Evolutionary conservation across 64 coral and sea anemone species (phyloP), one percentile per base, ranked within the genome.

Genomic region (Cladopsammia gracilis): DNA sequence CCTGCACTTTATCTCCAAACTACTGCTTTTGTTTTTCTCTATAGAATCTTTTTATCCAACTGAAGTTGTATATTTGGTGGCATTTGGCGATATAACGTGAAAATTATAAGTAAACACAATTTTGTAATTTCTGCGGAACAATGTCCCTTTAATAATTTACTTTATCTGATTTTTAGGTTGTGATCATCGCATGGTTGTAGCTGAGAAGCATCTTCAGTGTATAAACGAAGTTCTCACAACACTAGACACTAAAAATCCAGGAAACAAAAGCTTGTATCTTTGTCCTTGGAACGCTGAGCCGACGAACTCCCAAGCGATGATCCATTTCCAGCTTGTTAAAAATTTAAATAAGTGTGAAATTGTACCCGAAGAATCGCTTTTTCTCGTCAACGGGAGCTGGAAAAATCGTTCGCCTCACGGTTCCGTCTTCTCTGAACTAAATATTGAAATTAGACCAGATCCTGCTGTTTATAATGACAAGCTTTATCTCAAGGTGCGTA

Each of bases 341-440:
- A 6, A 68, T 10, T 23, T 84, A 14, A 7, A 23, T 47, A 68
- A 46, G 44, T 84, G 80, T 18, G 80, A 84, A 45, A 68, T 84
- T 49, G 60, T 84, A 3, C 44, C 80, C 0, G n/a, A 84, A 43
- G 80, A 84, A 84, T 84, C 80, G 9, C 61, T 84, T 25, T 68
- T 49, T 84, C 80, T 84, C 19, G 22, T 70, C 10, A 67, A 84
- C 44, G 61, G 80, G 4, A 84, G 61, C 20, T 84, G 80, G 80
- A 44, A 49, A 50, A 3, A 4, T 49, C 47, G 45, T 67, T 6
- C 19, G 45, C n/a, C 7, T 48, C 7, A 84, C 24, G 44, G 67
- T 14, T 19, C 14, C 1, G 18, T 42, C 19, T 61, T 67, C 6
- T 66, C 80, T 0, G 67, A 48, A 25, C 20, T 84, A 19, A 67